Evolutionary conservation across 2,113 vertebrate genomes (phyloP), one percentile per base, ranked within the genome.

Genomic region (Reinhardtius hippoglossoides): DNA sequence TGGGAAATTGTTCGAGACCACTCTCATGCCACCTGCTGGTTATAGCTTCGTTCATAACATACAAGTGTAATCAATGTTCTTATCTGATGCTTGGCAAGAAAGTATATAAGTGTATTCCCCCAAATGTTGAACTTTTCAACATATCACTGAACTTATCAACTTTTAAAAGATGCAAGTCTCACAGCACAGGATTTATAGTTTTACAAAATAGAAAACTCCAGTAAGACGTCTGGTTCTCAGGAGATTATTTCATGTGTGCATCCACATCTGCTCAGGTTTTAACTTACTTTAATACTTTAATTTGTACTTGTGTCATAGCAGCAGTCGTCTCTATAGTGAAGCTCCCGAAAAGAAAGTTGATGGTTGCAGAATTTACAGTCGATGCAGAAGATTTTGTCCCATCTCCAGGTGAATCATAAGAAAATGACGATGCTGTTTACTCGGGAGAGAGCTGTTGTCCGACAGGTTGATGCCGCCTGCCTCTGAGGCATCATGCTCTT

Each of bases 391-490:
- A 50, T 70, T 40, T 26, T 26, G 0, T 5, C 18, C 46, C 48
- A 31, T 80, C 55, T 89, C 71, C 80, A 90, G 74, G 87, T 86
- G 67, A 78, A 67, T 71, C 58, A 50, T 63, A 20, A 48, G 50
- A 74, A 56, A 35, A 59, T 82, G 50, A 78, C 23, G 76, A 76
- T 72, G 74, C 62, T 87, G 84, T 84, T 85, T 87, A 82, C 76
- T 59, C 42, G 74, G 78, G 63, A 70, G 61, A 73, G 67, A 76
- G 85, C 70, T 67, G 81, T 69, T 65, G 62, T 84, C 68, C 78
- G 82, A 87, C 87, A 85, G 80, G 84, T 83, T 74, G 80, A 60
- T 62, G 83, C 74, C 67, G 85, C 40, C 67, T 80, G 80, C 86
- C 75, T 80, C 24, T 26, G 58, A 77, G 83, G 75, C 86, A 75